Evolutionary conservation across 2,797 vertebrate species (phyloP).

Genomic region (Rhabdophis nuchalis): DNA sequence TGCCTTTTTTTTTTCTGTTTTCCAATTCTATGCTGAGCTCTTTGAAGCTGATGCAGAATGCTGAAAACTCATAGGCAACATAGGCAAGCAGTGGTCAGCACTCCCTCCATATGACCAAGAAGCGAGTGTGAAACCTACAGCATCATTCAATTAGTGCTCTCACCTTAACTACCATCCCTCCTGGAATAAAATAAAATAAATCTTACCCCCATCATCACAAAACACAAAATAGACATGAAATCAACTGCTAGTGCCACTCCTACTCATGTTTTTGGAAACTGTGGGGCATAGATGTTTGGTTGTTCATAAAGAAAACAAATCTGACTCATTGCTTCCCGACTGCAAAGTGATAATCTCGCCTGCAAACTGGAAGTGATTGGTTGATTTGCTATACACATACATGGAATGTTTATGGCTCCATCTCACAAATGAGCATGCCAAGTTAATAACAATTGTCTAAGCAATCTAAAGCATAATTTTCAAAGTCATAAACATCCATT

Average conservation of each 20-base stretch:
- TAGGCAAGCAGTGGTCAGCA: neutral
- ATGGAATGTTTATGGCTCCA: neutral
- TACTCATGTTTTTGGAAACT: neutral
- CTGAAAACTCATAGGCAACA: neutral
- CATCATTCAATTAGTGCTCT: neutral
- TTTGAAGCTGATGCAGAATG: neutral
- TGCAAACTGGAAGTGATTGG: neutral
- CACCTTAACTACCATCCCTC: neutral
- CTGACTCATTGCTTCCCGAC: neutral
- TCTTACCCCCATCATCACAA: neutral
- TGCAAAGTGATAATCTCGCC: neutral
- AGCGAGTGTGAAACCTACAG: neutral
- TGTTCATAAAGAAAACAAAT: neutral
- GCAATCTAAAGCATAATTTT: neutral
- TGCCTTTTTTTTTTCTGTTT: neutral
- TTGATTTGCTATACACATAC: neutral
- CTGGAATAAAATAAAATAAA: neutral
- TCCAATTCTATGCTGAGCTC: neutral
- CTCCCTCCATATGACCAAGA: neutral
- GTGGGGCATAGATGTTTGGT: neutral
- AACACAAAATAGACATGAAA: neutral
- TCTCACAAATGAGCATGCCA: neutral
- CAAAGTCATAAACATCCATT: neutral
- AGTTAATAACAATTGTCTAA: neutral
- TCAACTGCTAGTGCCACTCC: neutral